Conservation (phyloP, 2,797 vertebrate genomes). For the Argyrosomus regius region DNA sequence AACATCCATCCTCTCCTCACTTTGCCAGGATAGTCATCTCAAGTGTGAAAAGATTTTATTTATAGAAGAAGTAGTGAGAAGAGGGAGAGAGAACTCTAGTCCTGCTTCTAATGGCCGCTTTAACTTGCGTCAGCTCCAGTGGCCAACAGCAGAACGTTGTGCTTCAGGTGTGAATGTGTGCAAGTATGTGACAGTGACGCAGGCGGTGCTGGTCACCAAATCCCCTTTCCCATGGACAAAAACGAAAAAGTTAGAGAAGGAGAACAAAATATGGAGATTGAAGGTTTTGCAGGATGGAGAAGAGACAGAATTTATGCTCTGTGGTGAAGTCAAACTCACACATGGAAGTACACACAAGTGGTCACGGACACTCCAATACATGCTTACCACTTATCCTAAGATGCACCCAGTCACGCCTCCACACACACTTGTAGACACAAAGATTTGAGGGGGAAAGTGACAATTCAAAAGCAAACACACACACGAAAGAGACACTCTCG, state of each 20-base stretch:
- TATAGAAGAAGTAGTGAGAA: slow-evolving; percentile 1
- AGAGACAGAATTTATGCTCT: slow-evolving; percentile 31
- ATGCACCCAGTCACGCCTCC: slow-evolving; percentile 37
- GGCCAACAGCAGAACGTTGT: slow-evolving; percentile 11
- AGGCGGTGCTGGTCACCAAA: slow-evolving; percentile 30
- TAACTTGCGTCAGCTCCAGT: slow-evolving; percentile 27
- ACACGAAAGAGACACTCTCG: slow-evolving; percentile 1
- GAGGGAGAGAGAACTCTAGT: neutral
- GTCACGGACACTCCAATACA: slow-evolving; percentile 52
- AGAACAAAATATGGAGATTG: slow-evolving; percentile 4
- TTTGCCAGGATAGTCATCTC: neutral
- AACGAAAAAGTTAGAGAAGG: slow-evolving; percentile 51
- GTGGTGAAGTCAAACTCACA: slow-evolving; percentile 27
- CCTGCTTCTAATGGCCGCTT: slow-evolving; percentile 6
- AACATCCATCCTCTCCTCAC: neutral
- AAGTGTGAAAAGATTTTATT: slow-evolving; percentile 25
- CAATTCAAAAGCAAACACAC: slow-evolving; percentile 21
- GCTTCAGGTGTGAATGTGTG: slow-evolving; percentile 46
- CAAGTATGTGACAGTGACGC: slow-evolving; percentile 22
- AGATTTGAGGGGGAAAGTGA: slow-evolving; percentile 24
- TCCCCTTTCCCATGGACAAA: slow-evolving; percentile 56
- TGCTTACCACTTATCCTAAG: slow-evolving; percentile 52
- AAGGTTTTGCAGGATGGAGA: slow-evolving; percentile 30
- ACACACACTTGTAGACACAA: neutral
- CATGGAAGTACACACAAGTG: neutral